Base-by-base conservation (phyloP, 2,797 vertebrate species). In the Garrulus glandarius region DNA sequence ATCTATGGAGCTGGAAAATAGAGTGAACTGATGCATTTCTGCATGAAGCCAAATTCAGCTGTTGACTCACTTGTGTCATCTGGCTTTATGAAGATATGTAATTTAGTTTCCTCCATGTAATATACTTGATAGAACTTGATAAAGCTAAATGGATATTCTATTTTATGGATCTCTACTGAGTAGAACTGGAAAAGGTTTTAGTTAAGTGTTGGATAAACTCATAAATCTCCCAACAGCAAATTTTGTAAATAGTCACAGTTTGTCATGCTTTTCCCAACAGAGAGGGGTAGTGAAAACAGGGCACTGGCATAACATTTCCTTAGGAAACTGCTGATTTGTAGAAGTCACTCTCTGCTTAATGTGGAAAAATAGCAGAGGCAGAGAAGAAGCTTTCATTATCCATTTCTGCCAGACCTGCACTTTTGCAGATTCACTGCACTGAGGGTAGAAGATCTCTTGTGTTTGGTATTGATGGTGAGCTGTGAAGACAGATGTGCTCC, bases 391-490 rank as follows among this genome's bases (percentile, higher is more conserved):
- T 71, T 74, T 7, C 13, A 19, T 67, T 57, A 39, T 75, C 22
- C 14, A 1, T 26, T 14, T 60, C 34, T 60, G 64, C 7, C 15
- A 37, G 72, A 41, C 9, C 21, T 49, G n/a, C 26, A 8, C 23
- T 3, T 1, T 0, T 49, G 55, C n/a, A 21, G 44, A 9, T 6
- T 29, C 7, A 1, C n/a, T 2, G 2, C 27, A 20, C 12, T 10
- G 50, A 57, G 29, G 19, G 11, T 49, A 3, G 19, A 84, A 57
- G 34, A 68, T 76, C 30, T 36, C n/a, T 49, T 53, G 27, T 0
- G 11, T 81, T 49, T 61, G 27, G 10, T 21, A 17, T 29, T 18
- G 56, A 30, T 24, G 30, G n/a, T 32, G 23, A 52, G 72, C 22
- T 60, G 22, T 53, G n/a, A 43, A 74, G 32, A 23, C 30, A 70